Evolutionary conservation across 2,888 invertebrate genomes (phyloP).

Genomic region (Mesopsocus fuscifrons): DNA sequence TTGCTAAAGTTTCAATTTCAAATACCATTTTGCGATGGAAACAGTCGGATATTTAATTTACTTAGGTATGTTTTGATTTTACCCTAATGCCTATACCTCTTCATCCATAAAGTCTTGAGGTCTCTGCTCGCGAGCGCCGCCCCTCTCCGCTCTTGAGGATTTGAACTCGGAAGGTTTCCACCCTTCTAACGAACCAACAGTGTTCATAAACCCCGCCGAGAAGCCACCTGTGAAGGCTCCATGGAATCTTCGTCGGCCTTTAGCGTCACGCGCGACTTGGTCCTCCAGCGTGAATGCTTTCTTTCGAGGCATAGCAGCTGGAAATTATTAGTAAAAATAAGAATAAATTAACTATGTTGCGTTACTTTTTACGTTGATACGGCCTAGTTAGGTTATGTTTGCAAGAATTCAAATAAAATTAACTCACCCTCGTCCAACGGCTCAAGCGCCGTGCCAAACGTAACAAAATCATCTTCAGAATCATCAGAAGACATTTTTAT

Average conservation of each 20-base stretch:
- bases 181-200: constrained; percentile 89
- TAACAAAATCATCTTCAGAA: constrained; percentile 39
- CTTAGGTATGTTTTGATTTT: too few species aligned
- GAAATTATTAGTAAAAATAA: too few species aligned
- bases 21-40: too few species aligned
- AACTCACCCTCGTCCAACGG: constrained; percentile 61
- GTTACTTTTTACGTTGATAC: not conserved
- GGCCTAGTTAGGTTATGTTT: not conserved
- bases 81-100: too few species aligned
- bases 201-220: constrained; percentile 93
- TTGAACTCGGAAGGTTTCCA: constrained; percentile 84
- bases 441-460: constrained; percentile 66
- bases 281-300: constrained; percentile 65
- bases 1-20: too few species aligned
- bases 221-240: constrained; percentile 98
- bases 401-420: not conserved
- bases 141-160: constrained; percentile 63
- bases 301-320: constrained; percentile 62
- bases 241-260: constrained; percentile 83
- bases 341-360: constrained; percentile 4
- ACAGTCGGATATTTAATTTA: too few species aligned
- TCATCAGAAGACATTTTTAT: constrained; percentile 1
- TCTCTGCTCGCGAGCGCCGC: constrained; percentile 34
- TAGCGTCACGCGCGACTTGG: constrained; percentile 74
- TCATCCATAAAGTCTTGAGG: constrained; percentile 98